Evolutionary conservation across 2,113 vertebrate genomes (phyloP), one percentile per base, ranked within the genome.

Genomic region (Corvus moneduloides): DNA sequence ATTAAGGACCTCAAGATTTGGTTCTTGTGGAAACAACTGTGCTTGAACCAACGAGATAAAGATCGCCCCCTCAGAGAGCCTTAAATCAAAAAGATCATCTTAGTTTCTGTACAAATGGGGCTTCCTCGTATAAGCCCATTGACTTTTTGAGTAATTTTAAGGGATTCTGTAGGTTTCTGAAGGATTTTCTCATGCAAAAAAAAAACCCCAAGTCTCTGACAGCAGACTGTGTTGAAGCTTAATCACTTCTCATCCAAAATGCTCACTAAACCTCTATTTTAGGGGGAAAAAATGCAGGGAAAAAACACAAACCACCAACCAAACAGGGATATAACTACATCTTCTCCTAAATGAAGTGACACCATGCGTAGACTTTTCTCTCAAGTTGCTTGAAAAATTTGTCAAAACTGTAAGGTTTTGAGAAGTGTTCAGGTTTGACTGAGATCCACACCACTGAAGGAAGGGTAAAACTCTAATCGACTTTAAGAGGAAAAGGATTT

Each of bases 31-130:
- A 89, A 93, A 52, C 28, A 82, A 74, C 23, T 17, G 14, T 43
- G 75, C 23, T 75, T 79, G 80, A 90, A 79, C 54, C 76, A 89
- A 95, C 71, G 80, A 87, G 88, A 54, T 76, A 89, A 90, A 81
- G 55, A 80, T 87, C 55, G 56, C 13, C 27, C 11, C 71, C 48
- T 78, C 59, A 82, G 64, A 81, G 41, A n/a, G 51, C 16, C 93
- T 86, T 93, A 89, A 82, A 84, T 48, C 33, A 82, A 80, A 87
- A 92, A 62, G n/a, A 74, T 64, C 48, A 21, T 51, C 79, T 78
- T 69, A 1, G 6, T 41, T 89, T 69, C 76, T 90, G 55, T 46
- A 39, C 22, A 78, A 78, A 32, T 23, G 12, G 13, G 3, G 8
- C 27, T 87, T 89, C 68, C 71, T 73, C 66, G 15, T 48, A 22